A percentile compares a stretch with the other conserved stretches of the same genome.
Evolutionary conservation across 2,888 invertebrate species (phyloP).

Genomic region (Anoncus sp.): DNA sequence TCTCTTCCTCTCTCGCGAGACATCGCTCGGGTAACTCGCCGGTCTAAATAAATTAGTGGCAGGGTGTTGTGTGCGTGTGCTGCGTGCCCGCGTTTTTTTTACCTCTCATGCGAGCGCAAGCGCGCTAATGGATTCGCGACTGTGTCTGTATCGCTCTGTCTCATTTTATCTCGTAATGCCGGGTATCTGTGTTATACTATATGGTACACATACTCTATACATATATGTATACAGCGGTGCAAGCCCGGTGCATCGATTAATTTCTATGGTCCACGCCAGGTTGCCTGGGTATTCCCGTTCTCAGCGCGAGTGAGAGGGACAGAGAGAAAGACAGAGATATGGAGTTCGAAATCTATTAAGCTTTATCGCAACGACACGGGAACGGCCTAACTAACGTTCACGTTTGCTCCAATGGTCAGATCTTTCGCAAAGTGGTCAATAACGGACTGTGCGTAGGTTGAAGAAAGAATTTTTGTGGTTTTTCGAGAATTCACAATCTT

Average conservation of each 20-base stretch:
- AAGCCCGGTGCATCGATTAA: constrained; percentile 60
- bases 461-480: constrained; percentile 21
- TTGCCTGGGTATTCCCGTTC: constrained; percentile 33
- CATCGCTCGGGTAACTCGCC: constrained; percentile 67
- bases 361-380: constrained; percentile 55
- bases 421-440: constrained; percentile 22
- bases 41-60: constrained; percentile 73
- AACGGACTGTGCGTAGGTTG: constrained; percentile 5
- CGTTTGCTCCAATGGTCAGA: constrained; percentile 14
- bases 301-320: constrained; percentile 5
- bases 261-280: constrained; percentile 55
- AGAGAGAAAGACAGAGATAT: constrained; percentile 11
- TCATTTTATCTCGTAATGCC: constrained; percentile 33
- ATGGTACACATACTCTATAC: constrained; percentile 25
- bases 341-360: constrained; percentile 54
- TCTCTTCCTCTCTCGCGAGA: constrained; percentile 60
- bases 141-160: constrained; percentile 36
- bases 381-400: constrained; percentile 45
- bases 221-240: constrained; percentile 23
- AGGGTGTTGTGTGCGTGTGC: constrained; percentile 45
- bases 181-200: constrained; percentile 33
- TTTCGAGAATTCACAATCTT: background rate
- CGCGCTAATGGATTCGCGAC: constrained; percentile 67
- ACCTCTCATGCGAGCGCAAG: constrained; percentile 66
- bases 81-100: constrained; percentile 62